Base-by-base conservation (phyloP, 2,797 vertebrate genomes). In the Mergus octosetaceus region DNA sequence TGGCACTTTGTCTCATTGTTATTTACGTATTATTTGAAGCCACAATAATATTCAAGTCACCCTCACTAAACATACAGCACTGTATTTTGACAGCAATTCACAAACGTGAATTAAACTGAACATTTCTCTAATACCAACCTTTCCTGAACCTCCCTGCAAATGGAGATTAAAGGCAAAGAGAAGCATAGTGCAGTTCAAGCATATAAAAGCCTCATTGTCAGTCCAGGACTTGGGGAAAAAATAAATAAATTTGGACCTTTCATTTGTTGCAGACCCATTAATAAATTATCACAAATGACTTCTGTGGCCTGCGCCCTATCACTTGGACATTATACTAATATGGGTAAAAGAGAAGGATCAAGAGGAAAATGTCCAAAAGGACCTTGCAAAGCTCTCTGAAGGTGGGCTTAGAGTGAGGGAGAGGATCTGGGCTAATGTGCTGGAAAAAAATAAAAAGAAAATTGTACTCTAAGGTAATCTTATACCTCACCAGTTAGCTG, bases 141-240 rank as follows among this genome's bases (percentile, higher is more conserved):
- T 64, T 64, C 87, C 89, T 73, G 87, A 86, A 54, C 3, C 2
- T 62, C 79, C 47, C 53, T 87, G 74, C 90, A 95, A 96, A 96
- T 91, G 71, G 93, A 96, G 77, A 96, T 94, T 94, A 92, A 96
- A 94, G 92, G 87, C 92, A 95, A 92, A 43, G 73, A 92, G 92
- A 79, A 87, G 38, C 82, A 51, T 49, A 5, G 3, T 72, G 87
- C 53, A 49, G 72, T 93, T 92, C 70, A 88, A 91, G 54, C 22
- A 13, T 53, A 88, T 81, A 66, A 93, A 68, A 91, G 5, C 51
- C 32, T 90, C 64, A 30, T 41, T 78, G 77, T 60, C 43, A 16
- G n/a, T 11, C 61, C 60, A 60, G 83, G 34, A 81, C 64, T 68
- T 66, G 73, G 39, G 5, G 9, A 6, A 21, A 9, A 11, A 21